Evolutionary conservation across 2,113 vertebrate genomes (phyloP).

Genomic region (Ammodytes dubius): DNA sequence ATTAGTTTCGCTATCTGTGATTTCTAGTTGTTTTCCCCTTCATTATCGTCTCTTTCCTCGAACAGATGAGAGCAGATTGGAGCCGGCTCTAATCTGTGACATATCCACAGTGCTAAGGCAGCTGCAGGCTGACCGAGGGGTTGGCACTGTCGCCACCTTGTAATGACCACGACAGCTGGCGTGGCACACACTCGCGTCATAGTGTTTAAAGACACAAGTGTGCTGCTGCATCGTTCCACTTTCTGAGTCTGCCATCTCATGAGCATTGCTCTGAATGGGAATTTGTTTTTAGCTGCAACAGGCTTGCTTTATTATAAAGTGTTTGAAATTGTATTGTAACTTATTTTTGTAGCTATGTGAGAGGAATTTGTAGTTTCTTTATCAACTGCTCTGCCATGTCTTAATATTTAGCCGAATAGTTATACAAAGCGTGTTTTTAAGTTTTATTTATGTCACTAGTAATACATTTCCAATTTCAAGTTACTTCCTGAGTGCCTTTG

Average conservation of each 20-base stretch:
- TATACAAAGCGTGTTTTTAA: too few relatives aligned
- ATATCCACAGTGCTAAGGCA: conserved; percentile 67
- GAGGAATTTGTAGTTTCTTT: too few relatives aligned
- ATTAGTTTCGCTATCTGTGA: conserved; percentile 65
- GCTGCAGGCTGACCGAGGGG: conserved; percentile 68
- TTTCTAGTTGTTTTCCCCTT: conserved; percentile 55
- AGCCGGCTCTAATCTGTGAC: conserved; percentile 72
- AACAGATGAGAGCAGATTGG: conserved; percentile 76
- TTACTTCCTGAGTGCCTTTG: too few relatives aligned
- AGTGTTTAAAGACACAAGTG: conserved; percentile 44
- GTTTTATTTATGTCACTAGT: too few relatives aligned
- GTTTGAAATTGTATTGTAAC: background rate
- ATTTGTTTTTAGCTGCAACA: conserved; percentile 13
- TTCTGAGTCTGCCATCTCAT: conserved; percentile 18
- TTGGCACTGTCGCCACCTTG: conserved; percentile 57
- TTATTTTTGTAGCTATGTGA: too few relatives aligned
- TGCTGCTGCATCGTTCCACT: conserved; percentile 16
- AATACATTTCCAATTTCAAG: too few relatives aligned
- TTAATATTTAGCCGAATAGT: too few relatives aligned
- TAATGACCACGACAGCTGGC: conserved; percentile 76
- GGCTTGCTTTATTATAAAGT: background rate
- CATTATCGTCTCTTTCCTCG: conserved; percentile 68
- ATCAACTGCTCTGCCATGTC: too few relatives aligned
- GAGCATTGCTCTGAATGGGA: conserved; percentile 11
- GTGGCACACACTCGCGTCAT: conserved; percentile 30